These are phyloP conservation scores for Trissolcus japonicus DNA, from an alignment of 2,888 invertebrate genomes.

Conservation along the genomic window DNA sequence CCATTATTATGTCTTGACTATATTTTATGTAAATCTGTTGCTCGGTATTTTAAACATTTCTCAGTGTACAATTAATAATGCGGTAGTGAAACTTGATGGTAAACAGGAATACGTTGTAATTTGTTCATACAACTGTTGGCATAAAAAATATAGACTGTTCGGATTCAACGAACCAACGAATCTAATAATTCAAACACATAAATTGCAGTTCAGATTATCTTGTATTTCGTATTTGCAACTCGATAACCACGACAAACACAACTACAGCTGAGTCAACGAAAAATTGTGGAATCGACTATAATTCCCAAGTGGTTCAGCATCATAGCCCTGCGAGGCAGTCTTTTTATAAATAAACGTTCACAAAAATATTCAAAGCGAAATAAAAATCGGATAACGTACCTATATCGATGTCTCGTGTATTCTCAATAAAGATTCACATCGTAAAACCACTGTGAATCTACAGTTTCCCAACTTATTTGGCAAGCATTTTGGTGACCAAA, in stretches of 20 bases:
- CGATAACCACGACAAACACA: constrained; percentile 21
- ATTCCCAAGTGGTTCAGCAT: constrained; percentile 19
- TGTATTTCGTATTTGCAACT: constrained; percentile 4
- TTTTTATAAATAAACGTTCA: constrained; percentile 9
- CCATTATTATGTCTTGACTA: constrained; percentile 22
- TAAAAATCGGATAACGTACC: background rate
- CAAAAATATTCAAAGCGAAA: constrained; percentile 5
- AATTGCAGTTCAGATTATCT: constrained; percentile 20
- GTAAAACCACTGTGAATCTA: too few relatives aligned
- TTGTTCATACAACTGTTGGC: background rate
- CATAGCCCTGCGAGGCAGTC: background rate
- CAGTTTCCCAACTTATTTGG: too few relatives aligned
- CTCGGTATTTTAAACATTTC: constrained; percentile 13
- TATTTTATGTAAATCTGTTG: constrained; percentile 39
- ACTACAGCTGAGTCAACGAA: constrained; percentile 26
- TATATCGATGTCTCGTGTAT: too few relatives aligned
- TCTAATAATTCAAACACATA: constrained; percentile 22
- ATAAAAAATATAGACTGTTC: background rate
- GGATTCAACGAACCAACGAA: constrained; percentile 1
- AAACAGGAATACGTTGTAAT: constrained; percentile 8
- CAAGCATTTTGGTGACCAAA: too few relatives aligned
- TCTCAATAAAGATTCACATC: too few relatives aligned
- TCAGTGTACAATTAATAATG: constrained; percentile 20
- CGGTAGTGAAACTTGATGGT: background rate
- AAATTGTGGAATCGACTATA: constrained; percentile 17